These are phyloP conservation scores for Adela reaumurella DNA, from an alignment of 2,888 invertebrate species.

Conservation along the genomic window DNA sequence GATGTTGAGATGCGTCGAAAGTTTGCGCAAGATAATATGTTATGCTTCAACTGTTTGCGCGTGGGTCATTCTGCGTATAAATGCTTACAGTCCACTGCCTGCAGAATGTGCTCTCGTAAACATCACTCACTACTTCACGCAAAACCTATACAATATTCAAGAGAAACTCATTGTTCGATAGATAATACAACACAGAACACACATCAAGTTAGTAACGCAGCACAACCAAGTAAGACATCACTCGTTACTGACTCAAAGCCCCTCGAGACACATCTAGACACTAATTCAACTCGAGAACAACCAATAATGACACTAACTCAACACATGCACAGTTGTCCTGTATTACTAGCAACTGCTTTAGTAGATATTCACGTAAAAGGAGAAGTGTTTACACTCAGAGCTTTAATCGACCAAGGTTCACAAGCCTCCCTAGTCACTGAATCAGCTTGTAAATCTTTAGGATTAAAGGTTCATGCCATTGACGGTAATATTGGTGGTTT, in stretches of 20 bases:
- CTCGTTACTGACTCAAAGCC: too few species aligned
- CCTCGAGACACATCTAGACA: too few species aligned
- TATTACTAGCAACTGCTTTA: constrained; percentile 8
- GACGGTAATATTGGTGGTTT: constrained; percentile 13
- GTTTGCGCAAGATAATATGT: constrained; percentile 1
- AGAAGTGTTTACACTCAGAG: constrained; percentile 11
- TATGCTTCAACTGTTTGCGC: constrained; percentile 4
- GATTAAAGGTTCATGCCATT: constrained; percentile 10
- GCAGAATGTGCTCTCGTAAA: constrained; percentile 9
- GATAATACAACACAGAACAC: too few species aligned
- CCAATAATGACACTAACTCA: neutral
- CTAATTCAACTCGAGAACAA: neutral
- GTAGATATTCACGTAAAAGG: constrained; percentile 9
- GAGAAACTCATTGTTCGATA: too few species aligned
- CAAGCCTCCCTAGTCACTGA: constrained; percentile 15
- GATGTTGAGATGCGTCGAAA: neutral
- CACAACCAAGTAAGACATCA: too few species aligned
- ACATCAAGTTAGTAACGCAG: too few species aligned
- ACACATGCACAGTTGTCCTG: neutral
- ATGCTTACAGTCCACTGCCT: constrained; percentile 9
- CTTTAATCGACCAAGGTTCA: constrained; percentile 16
- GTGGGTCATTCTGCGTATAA: constrained; percentile 7
- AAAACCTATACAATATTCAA: too few species aligned
- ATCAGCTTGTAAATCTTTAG: constrained; percentile 11
- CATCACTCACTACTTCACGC: constrained; percentile 11